Evolutionary conservation across 2,797 vertebrate species (phyloP), one percentile per base, ranked within the genome.

Genomic region (Myripristis jacobus): DNA sequence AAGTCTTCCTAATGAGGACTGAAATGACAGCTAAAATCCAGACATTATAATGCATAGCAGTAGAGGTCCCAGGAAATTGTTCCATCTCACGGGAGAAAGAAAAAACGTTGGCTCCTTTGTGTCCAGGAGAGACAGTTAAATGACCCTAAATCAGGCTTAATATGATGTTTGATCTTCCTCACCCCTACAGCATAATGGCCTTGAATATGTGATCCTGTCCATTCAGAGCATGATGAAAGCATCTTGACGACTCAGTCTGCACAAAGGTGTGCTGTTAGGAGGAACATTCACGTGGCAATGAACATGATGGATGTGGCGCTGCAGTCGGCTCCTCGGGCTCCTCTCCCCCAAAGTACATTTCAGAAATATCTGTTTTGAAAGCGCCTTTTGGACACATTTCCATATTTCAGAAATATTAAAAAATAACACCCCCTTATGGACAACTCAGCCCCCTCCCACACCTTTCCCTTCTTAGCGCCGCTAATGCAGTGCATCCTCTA

Each of bases 81-180:
- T 84, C 71, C 56, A 70, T 85, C 80, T 90, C 65, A 58, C 50
- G 65, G 68, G 53, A 61, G 47, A 66, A 70, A 70, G 27, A 79
- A 73, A 81, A 34, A n/a, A 18, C 18, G 27, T 70, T 21, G 69
- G 70, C 70, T 65, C 75, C 72, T 88, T 86, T 86, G 84, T 89
- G 82, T 88, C 87, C 47, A n/a, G 70, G 65, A 75, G 75, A 86
- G 81, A 86, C 81, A 65, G 67, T 90, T 88, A 90, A 93, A 90
- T 87, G 88, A 73, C 85, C 77, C 69, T 81, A 87, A 91, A 91
- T 93, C 91, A 86, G 90, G 78, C 79, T 87, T 91, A 88, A 93
- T 93, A 89, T 90, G 88, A 92, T 88, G 88, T 92, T 90, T 92
- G 92, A 93, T 91, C 91, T 85, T 78, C 65, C 67, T 90, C 83